Evolutionary conservation across 2,113 vertebrate species (phyloP).

Genomic region (Nothoprocta pentlandii): DNA sequence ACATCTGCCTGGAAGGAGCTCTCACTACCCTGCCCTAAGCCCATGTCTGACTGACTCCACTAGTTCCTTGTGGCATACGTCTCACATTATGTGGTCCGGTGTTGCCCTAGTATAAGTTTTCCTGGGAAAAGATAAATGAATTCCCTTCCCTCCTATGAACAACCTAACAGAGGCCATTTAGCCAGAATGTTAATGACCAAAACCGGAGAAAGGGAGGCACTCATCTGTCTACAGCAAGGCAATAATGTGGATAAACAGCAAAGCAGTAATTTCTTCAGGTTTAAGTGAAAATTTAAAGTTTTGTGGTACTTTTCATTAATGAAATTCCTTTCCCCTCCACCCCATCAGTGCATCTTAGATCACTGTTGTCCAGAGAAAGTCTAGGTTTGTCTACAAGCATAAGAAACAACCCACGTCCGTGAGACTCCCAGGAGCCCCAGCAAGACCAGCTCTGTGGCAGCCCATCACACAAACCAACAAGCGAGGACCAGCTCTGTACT

Average conservation of each 20-base stretch:
- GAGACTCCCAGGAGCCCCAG: not conserved
- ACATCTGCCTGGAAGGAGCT: not conserved
- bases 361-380: rapidly evolving
- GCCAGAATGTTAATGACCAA: rapidly evolving
- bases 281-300: not conserved
- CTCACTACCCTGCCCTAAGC: not conserved
- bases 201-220: not conserved
- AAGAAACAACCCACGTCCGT: not conserved
- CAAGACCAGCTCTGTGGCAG: not conserved
- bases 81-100: not conserved
- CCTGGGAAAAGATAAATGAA: not conserved
- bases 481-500: rapidly evolving
- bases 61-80: not conserved
- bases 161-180: not conserved
- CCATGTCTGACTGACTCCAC: not conserved
- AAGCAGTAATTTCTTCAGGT: not conserved
- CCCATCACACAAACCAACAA: rapidly evolving
- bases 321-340: not conserved
- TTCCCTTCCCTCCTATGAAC: not conserved
- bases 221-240: not conserved
- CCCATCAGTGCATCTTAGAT: not conserved
- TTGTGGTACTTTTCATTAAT: not conserved
- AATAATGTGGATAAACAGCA: rapidly evolving
- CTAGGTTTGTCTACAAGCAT: rapidly evolving
- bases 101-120: not conserved